Evolutionary conservation across 2,113 vertebrate genomes (phyloP).

Genomic region (Dasypus novemcinctus): DNA sequence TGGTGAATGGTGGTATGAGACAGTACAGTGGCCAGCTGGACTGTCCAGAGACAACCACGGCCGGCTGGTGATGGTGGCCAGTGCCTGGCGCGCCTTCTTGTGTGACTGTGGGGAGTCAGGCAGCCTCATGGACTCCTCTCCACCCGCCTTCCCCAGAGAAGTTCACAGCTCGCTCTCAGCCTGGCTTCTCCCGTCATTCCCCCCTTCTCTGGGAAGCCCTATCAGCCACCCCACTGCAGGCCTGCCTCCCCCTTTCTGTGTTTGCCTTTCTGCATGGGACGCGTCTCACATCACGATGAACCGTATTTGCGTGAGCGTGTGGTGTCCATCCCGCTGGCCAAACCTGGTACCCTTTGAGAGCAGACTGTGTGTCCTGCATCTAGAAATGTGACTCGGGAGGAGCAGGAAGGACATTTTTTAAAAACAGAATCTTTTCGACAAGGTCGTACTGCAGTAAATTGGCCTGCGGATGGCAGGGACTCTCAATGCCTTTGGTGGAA

Average conservation of each 20-base stretch:
- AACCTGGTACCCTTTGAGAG: background rate
- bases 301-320: accelerated
- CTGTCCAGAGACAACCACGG: background rate
- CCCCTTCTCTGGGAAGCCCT: background rate
- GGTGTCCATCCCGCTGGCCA: background rate
- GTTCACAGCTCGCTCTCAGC: background rate
- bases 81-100: background rate
- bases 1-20: background rate
- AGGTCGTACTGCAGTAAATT: background rate
- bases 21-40: background rate
- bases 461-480: background rate
- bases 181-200: background rate
- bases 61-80: background rate
- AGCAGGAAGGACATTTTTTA: background rate
- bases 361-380: background rate
- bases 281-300: background rate
- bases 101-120: background rate
- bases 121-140: background rate
- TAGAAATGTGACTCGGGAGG: background rate
- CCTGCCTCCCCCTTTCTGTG: background rate
- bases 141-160: background rate
- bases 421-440: background rate
- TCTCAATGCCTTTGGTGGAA: background rate
- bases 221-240: background rate
- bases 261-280: background rate